phyloP scores from a whole-genome alignment of 2,888 invertebrate genomes.

The Drosophila setosimentum region DNA sequence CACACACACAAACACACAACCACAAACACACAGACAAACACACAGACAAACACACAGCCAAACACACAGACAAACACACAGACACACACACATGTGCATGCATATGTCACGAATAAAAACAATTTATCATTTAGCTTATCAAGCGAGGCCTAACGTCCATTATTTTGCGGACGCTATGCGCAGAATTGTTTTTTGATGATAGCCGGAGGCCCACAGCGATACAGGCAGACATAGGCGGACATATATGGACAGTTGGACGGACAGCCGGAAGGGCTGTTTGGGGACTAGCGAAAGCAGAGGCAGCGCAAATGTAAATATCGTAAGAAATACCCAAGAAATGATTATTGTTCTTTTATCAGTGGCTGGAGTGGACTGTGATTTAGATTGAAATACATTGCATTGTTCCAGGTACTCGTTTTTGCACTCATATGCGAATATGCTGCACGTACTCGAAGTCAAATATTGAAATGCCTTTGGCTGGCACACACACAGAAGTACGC shows the following conservation, averaged over 20 bases:
- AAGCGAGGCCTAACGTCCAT: slow-evolving; percentile 78
- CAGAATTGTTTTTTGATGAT: slow-evolving; percentile 80
- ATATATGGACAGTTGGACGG: slow-evolving; percentile 15
- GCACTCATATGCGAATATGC: background rate
- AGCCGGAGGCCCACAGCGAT: slow-evolving; percentile 51
- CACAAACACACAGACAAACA: background rate
- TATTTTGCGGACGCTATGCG: slow-evolving; percentile 75
- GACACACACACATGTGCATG: slow-evolving; percentile 30
- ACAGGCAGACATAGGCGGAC: slow-evolving; percentile 18
- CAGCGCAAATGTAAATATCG: slow-evolving; percentile 53
- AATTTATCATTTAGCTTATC: slow-evolving; percentile 80
- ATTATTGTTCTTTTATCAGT: slow-evolving; percentile 55
- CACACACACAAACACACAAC: background rate
- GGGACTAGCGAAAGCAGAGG: slow-evolving; percentile 12
- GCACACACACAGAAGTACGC: slow-evolving; percentile 12
- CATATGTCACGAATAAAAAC: slow-evolving; percentile 79
- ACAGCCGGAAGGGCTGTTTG: slow-evolving; percentile 2
- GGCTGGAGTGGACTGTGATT: slow-evolving; percentile 43
- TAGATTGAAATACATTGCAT: slow-evolving; percentile 55
- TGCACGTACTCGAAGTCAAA: slow-evolving; percentile 22
- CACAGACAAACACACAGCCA: slow-evolving; percentile 13
- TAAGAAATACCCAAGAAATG: slow-evolving; percentile 68
- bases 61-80: slow-evolving; percentile 8
- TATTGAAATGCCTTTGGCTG: slow-evolving; percentile 38
- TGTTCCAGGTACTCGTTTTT: slow-evolving; percentile 6